A percentile compares a stretch with the other conserved stretches of the same genome.
Conservation (phyloP, 92 coral and sea anemone genomes). For the Zoanthus sansibaricus region DNA sequence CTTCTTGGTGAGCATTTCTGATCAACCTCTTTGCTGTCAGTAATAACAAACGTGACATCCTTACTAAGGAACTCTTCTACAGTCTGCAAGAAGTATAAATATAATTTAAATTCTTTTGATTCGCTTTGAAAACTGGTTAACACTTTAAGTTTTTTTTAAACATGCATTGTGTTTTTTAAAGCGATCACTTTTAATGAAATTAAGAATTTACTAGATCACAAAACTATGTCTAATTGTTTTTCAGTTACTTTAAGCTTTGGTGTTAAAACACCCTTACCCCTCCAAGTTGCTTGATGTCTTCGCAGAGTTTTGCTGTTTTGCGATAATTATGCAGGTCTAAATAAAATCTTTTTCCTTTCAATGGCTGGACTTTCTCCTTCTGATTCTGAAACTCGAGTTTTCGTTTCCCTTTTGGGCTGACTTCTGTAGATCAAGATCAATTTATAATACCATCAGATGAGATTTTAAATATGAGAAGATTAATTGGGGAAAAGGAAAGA, state of each 20-base stretch:
- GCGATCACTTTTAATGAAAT: too few relatives aligned
- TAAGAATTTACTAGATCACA: too few relatives aligned
- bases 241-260: too few relatives aligned
- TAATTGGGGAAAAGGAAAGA: too few relatives aligned
- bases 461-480: background rate
- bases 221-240: too few relatives aligned
- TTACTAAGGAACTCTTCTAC: slow-evolving; percentile 95
- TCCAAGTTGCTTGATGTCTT: slow-evolving; percentile 80
- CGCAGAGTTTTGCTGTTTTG: slow-evolving; percentile 63
- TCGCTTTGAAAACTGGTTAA: too few relatives aligned
- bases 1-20: slow-evolving; percentile 84
- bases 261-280: slow-evolving; percentile 78
- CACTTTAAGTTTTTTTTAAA: too few relatives aligned
- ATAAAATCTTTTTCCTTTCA: slow-evolving; percentile 82
- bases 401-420: slow-evolving; percentile 96
- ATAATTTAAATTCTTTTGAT: too few relatives aligned
- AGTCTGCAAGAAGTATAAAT: slow-evolving; percentile 49
- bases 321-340: slow-evolving; percentile 85
- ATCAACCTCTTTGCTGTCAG: slow-evolving; percentile 82
- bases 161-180: too few relatives aligned
- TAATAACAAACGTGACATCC: slow-evolving; percentile 86
- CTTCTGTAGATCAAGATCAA: slow-evolving; percentile 55
- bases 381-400: slow-evolving; percentile 84
- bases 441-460: background rate
- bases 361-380: slow-evolving; percentile 64